These are phyloP conservation scores for Mythimna vitellina DNA, from an alignment of 2,888 invertebrate species.

Conservation along the genomic window DNA sequence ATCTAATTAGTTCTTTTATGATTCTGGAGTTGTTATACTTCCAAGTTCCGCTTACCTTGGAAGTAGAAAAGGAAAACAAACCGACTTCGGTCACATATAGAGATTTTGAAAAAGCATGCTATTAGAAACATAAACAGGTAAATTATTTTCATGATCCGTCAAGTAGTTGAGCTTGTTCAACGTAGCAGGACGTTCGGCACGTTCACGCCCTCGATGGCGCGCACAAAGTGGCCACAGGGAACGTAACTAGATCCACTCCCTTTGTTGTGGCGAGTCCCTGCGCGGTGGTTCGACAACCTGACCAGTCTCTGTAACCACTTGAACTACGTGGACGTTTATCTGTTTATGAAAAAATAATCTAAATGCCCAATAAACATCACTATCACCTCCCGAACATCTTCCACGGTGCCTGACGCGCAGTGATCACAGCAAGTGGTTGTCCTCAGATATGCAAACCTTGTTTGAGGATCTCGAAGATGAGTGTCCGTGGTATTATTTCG, in stretches of 20 bases:
- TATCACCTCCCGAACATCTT: constrained; percentile 60
- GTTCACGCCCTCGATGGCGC: constrained; percentile 82
- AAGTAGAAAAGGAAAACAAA: neutral
- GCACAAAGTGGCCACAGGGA: constrained; percentile 79
- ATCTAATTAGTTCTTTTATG: too few species aligned
- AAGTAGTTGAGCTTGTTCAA: constrained; percentile 47
- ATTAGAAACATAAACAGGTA: neutral
- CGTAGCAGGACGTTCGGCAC: constrained; percentile 57
- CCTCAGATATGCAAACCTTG: constrained; percentile 77
- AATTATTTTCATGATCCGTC: constrained; percentile 14
- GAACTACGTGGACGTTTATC: constrained; percentile 83
- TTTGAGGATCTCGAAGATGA: constrained; percentile 85
- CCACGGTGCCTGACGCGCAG: constrained; percentile 76
- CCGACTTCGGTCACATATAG: neutral
- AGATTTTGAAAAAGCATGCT: neutral
- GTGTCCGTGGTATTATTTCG: constrained; percentile 90
- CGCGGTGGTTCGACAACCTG: constrained; percentile 84
- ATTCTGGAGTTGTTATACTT: too few species aligned
- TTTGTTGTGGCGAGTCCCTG: constrained; percentile 75
- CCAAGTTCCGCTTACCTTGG: neutral
- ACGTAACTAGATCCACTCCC: constrained; percentile 79
- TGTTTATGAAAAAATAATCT: constrained; percentile 69
- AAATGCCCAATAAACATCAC: constrained; percentile 74
- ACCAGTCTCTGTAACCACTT: constrained; percentile 84
- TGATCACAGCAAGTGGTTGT: constrained; percentile 67